Conservation (phyloP, 1,140 invertebrate species). For the Bathynomus jamesi region DNA sequence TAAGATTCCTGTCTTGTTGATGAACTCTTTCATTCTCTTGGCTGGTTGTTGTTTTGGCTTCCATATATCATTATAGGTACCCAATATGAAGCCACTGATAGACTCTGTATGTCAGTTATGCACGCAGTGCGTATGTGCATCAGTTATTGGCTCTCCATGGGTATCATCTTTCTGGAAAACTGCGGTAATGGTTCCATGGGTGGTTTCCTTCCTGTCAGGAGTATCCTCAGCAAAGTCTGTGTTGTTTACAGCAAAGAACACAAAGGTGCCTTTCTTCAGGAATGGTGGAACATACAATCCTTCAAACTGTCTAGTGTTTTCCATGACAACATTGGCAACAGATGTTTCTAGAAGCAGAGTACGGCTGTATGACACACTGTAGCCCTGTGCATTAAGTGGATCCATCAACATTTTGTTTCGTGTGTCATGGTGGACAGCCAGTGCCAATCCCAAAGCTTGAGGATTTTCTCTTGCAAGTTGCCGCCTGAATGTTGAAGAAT, state of each 20-base stretch:
- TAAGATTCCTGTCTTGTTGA: neutral
- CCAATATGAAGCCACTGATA: no score
- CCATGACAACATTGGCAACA: slow-evolving; percentile 31
- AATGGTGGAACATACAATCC: slow-evolving; percentile 32
- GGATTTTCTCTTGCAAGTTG: slow-evolving; percentile 9
- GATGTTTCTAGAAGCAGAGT: slow-evolving; percentile 25
- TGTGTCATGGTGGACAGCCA: slow-evolving; percentile 33
- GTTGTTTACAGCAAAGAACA: slow-evolving; percentile 33
- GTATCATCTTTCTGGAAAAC: slow-evolving; percentile 21
- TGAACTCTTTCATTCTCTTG: slow-evolving; percentile 8
- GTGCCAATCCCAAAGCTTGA: slow-evolving; percentile 19
- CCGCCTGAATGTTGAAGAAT: neutral
- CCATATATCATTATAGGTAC: neutral
- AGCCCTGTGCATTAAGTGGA: slow-evolving; percentile 21
- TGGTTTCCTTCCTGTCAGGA: slow-evolving; percentile 15
- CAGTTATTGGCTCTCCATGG: slow-evolving; percentile 15
- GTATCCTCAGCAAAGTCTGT: slow-evolving; percentile 36
- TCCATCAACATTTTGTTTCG: slow-evolving; percentile 31
- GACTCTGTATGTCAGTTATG: no score
- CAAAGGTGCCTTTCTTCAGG: slow-evolving; percentile 32
- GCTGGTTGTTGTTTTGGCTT: slow-evolving; percentile 6
- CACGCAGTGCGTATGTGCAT: no score
- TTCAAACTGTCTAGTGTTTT: slow-evolving; percentile 22
- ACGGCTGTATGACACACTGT: slow-evolving; percentile 17
- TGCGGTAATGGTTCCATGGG: slow-evolving; percentile 22